Percentiles rank a stretch among this genome's conserved stretches.
phyloP scores from a whole-genome alignment of 2,888 invertebrate genomes.

The Microplitis deprimator region DNA sequence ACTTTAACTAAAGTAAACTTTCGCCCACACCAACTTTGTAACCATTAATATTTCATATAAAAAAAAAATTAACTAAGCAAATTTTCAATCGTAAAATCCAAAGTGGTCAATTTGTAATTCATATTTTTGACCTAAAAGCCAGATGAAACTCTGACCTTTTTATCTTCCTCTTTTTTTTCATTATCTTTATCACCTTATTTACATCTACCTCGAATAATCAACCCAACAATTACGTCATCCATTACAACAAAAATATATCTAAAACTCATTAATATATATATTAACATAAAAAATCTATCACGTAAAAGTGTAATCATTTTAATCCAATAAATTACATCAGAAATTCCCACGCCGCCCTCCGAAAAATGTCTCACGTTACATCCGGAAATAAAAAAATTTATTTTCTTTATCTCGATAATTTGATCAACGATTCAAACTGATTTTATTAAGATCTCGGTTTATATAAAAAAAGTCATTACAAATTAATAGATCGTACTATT shows the following conservation, averaged over 20 bases:
- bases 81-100: constrained; percentile 50
- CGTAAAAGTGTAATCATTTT: constrained; percentile 20
- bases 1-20: too few species aligned
- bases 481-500: neutral
- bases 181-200: constrained; percentile 15
- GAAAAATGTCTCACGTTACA: neutral
- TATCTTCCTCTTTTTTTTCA: constrained; percentile 28
- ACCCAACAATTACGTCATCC: neutral
- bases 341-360: neutral
- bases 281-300: neutral
- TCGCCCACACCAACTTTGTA: neutral
- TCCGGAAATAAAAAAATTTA: neutral
- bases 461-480: neutral
- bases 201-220: neutral
- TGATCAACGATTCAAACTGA: neutral
- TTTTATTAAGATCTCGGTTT: neutral
- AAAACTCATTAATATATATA: neutral
- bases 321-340: neutral
- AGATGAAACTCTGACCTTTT: constrained; percentile 66
- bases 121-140: constrained; percentile 67
- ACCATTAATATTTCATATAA: constrained; percentile 6
- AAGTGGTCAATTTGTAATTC: constrained; percentile 69
- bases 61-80: constrained; percentile 29
- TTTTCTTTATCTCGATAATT: neutral
- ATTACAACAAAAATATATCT: neutral